Percentiles rank a stretch among this genome's conserved stretches.
Evolutionary conservation across 2,888 invertebrate genomes (phyloP).

Genomic region (Papilio elwesi): DNA sequence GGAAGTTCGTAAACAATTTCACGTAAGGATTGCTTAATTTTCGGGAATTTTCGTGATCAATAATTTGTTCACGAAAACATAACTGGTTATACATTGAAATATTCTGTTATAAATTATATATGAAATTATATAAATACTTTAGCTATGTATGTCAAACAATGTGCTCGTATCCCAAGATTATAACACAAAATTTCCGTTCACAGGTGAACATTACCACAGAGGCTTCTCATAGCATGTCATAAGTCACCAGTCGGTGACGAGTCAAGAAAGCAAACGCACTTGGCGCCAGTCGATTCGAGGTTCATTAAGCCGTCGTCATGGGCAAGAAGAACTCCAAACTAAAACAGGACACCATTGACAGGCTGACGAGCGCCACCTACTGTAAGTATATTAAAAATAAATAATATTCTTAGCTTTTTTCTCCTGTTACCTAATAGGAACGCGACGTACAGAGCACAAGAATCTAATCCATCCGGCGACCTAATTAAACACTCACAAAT

Average conservation of each 20-base stretch:
- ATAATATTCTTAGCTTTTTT: not conserved
- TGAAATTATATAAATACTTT: too few relatives aligned
- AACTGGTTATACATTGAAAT: too few relatives aligned
- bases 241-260: conserved; percentile 58
- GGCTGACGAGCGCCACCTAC: conserved; percentile 81
- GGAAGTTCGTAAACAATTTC: too few relatives aligned
- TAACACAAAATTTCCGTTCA: conserved; percentile 48
- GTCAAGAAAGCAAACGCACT: conserved; percentile 48
- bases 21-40: too few relatives aligned
- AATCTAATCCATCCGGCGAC: too few relatives aligned
- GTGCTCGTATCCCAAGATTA: not conserved
- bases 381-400: conserved; percentile 25
- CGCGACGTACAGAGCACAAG: too few relatives aligned
- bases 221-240: conserved; percentile 71
- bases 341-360: conserved; percentile 97
- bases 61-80: too few relatives aligned
- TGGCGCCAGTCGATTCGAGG: conserved; percentile 51
- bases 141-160: too few relatives aligned
- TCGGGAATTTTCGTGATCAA: too few relatives aligned
- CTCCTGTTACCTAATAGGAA: too few relatives aligned
- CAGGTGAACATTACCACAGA: conserved; percentile 60
- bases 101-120: too few relatives aligned
- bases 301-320: conserved; percentile 84
- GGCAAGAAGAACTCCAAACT: conserved; percentile 98
- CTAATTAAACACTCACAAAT: too few relatives aligned